Base-by-base conservation (phyloP, 2,113 vertebrate genomes). In the Trichechus manatus region DNA sequence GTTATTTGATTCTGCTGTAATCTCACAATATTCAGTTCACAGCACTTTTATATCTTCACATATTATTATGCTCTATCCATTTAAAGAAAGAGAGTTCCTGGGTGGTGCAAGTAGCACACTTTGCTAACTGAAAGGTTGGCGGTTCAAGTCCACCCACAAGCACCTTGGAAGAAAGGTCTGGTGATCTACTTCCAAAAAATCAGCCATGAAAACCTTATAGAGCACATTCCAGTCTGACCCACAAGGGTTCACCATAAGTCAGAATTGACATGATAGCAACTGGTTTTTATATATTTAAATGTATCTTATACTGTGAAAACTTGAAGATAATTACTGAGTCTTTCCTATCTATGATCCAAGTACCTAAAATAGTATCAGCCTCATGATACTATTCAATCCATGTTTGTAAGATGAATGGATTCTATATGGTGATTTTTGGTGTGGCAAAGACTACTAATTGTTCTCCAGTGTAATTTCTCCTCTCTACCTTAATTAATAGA, bases 1-100 rank as follows among this genome's bases (percentile, higher is more conserved):
- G 44, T 63, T 77, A 47, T 77, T 89, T 94, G 59, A 50, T 93
- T 90, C 59, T 82, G 59, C 81, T 79, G 23, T 22, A 53, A 89
- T 47, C 2, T 61, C 27, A 82, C 1, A 7, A 20, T 92, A 42
- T 70, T 80, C 92, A 83, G 23, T 74, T 86, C 20, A 63, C 0
- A 9, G 6, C 36, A n/a, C 13, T 81, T 96, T 56, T 95, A 47
- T 74, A 59, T 68, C 5, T 68, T 94, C 13, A 44, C 17, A 15
- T 61, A 17, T 47, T 74, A 82, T 86, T 74, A 61, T 9, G 89
- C 27, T 42, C 31, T 27, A 11, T 68, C 33, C 87, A 29, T 31
- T 82, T 44, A 77, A 42, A 77, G 13, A 77, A 42, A 77, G 13
- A 70, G 13, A 70, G 31, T 17, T 31, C 15, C 31, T 70, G 31